Evolutionary conservation across 2,888 invertebrate species (phyloP), one percentile per base, ranked within the genome.

Genomic region (Teinopalpus imperialis): DNA sequence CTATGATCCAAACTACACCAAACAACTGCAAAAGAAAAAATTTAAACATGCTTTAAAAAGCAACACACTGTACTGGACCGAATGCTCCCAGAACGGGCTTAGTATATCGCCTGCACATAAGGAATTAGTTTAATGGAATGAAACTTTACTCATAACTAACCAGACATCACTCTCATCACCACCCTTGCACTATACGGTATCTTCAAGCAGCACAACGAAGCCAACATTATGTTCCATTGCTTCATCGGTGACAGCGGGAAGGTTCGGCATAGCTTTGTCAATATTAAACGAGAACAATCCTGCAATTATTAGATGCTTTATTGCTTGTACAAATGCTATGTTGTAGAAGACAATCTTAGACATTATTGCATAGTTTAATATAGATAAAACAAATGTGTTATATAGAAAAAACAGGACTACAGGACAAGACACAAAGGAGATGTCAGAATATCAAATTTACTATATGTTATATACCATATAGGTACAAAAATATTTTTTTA

Each of bases 11-110:
- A 89, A 89, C 85, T 58, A 89, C 89, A 83, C 89, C 89, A 83
- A 89, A 89, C 88, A 88, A 89, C 89, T 89, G 89, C 88, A 89
- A 89, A 89, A 80, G 89, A 88, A 89, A 89, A 80, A 89, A 89
- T 78, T 76, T 89, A 82, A 89, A 89, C 81, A 89, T 89, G 89
- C 89, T 89, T 85, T 89, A 89, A 80, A 83, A 73, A 79, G 76
- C 79, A 69, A 76, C 70, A 79, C 78, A 74, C 66, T 64, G 62
- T 61, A 44, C 55, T 48, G 69, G 66, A 75, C 67, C 67, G 75
- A 72, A 76, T 75, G 71, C 77, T 71, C 77, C 66, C 60, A 76
- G 74, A 83, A 81, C 74, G 78, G 85, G 83, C 81, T 82, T 81
- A 71, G 61, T 83, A 83, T 85, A 68, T 80, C 82, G 85, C 86